Evolutionary conservation across 2,797 vertebrate species (phyloP), one percentile per base, ranked within the genome.

Genomic region (Bucorvus abyssinicus): DNA sequence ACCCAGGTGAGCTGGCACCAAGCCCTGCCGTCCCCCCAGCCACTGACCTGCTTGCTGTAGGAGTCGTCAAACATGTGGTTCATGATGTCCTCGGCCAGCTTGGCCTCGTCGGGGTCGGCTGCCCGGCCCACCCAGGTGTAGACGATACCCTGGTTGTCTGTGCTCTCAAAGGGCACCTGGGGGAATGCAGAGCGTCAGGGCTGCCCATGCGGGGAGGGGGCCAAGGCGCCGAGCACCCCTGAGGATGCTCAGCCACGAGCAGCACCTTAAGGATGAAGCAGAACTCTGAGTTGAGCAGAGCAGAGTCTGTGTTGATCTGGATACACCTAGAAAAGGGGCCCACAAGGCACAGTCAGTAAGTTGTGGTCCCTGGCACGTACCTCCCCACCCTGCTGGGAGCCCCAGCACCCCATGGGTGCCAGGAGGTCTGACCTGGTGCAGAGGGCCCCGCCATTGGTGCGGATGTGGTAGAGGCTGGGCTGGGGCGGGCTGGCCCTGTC

Each of bases 111-210:
- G 0, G 99, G 99, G 96, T 99, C 99, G 0, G 99, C 99, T 0
- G 99, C 99, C 83, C 99, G 96, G 87, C 99, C 99, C 95, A 99
- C 99, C 99, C 99, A 99, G 2, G 99, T 99, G 78, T 99, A 99
- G 47, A 99, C 99, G 0, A 99, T 99, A 87, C 99, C 99, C 96
- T 99, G 99, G 95, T 99, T 99, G 96, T 99, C 99, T 1, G 99
- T 99, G 95, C 99, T 99, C 97, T 99, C 99, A 94, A 99, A 99
- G 7, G 99, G 99, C 30, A 99, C 99, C 99, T 99, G 96, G 14
- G 89, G 82, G 19, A 74, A 12, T 7, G 0, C 8, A 27, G 34
- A 8, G 21, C 57, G 23, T 93, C 64, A 55, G 56, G 13, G 59
- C 59, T 71, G 24, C 60, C 57, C n/a, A 7, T 7, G 4, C 2